Percentiles rank a stretch among this genome's conserved stretches.
These are phyloP conservation scores for Aquatica leii DNA, from an alignment of 2,888 invertebrate genomes.

Conservation along the genomic window DNA sequence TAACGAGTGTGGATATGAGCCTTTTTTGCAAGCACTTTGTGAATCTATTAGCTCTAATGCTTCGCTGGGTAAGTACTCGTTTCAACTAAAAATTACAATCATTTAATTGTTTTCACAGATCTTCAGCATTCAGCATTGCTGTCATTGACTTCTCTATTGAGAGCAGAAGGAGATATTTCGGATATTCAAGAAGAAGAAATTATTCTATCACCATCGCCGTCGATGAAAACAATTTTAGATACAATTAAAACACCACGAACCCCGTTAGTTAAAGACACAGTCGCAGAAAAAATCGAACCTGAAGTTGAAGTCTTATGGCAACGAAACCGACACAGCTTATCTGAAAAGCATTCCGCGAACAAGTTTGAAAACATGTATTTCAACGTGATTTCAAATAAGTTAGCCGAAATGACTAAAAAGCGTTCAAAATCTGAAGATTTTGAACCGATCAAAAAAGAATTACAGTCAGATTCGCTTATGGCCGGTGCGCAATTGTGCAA, in stretches of 20 bases:
- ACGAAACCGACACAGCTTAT: background rate
- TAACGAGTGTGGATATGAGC: conserved; percentile 44
- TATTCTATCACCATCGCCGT: conserved; percentile 20
- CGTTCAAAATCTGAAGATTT: conserved; percentile 8
- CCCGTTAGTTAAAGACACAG: background rate
- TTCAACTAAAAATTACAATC: no score
- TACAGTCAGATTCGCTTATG: conserved; percentile 29
- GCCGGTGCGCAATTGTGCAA: conserved; percentile 62
- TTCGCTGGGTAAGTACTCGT: conserved; percentile 51
- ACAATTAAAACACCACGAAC: conserved; percentile 45
- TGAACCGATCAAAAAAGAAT: background rate
- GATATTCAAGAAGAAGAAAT: conserved; percentile 17
- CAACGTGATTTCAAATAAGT: conserved; percentile 1
- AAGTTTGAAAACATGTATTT: conserved; percentile 10
- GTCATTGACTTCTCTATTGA: conserved; percentile 46
- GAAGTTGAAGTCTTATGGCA: background rate
- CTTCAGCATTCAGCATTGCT: conserved; percentile 47
- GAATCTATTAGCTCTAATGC: conserved; percentile 53
- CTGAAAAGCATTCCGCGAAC: background rate
- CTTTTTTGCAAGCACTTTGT: conserved; percentile 55
- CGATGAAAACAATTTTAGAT: conserved; percentile 52
- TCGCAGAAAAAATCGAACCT: background rate
- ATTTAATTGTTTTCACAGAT: conserved; percentile 41
- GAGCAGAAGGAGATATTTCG: conserved; percentile 32
- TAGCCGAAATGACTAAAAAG: conserved; percentile 25